Conservation (phyloP, 2,797 vertebrate genomes). For the Hirundo rustica region DNA sequence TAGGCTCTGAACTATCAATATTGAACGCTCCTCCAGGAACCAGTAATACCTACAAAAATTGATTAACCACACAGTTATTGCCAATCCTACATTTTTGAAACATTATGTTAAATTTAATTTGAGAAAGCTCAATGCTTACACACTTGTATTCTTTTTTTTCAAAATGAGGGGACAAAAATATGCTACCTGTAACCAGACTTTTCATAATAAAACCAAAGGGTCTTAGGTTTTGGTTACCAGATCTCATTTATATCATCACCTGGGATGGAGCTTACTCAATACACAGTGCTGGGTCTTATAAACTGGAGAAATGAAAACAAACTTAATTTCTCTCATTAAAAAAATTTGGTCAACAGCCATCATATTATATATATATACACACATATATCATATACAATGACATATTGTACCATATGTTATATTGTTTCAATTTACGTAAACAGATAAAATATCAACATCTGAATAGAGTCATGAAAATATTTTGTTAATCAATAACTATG, state of each 20-base stretch:
- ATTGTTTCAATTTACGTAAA: background rate
- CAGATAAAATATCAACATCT: background rate
- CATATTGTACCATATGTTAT: background rate
- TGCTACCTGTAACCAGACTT: background rate
- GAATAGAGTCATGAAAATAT: background rate
- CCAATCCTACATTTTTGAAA: background rate
- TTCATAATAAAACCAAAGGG: background rate
- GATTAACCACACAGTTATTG: background rate
- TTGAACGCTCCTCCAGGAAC: constrained; percentile 89
- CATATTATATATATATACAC: background rate
- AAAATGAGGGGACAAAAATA: background rate
- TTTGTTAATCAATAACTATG: background rate
- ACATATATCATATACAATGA: background rate
- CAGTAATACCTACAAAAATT: constrained; percentile 83
- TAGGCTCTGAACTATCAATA: constrained; percentile 79
- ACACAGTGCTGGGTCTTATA: background rate
- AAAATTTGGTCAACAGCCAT: background rate
- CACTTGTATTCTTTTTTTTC: background rate
- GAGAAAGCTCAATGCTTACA: background rate
- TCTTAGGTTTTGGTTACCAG: background rate
- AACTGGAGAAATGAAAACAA: background rate
- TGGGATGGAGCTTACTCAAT: background rate
- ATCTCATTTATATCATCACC: background rate
- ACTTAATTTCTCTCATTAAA: background rate
- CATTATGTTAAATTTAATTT: background rate